These are phyloP conservation scores for Cistogaster globosa DNA, from an alignment of 2,888 invertebrate genomes.

Conservation along the genomic window DNA sequence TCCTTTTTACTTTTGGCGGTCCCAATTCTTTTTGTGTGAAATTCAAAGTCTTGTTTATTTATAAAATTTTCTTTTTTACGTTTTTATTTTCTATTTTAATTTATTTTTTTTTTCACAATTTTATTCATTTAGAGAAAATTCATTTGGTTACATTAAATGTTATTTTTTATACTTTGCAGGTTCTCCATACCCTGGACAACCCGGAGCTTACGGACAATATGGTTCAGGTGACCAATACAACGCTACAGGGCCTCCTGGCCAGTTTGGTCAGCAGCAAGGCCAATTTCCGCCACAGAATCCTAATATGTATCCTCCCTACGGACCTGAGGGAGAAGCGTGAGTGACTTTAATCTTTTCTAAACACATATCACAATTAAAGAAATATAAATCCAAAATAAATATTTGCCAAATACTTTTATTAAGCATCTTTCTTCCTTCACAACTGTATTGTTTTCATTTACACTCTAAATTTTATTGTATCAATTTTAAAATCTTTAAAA, in stretches of 20 bases:
- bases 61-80: slow-evolving; percentile 54
- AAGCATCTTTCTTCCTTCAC: background rate
- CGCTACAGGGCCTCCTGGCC: slow-evolving; percentile 84
- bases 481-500: background rate
- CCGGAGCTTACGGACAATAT: slow-evolving; percentile 87
- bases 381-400: slow-evolving; percentile 13
- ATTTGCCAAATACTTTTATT: background rate
- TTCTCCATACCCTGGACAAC: slow-evolving; percentile 86
- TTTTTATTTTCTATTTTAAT: slow-evolving; percentile 31
- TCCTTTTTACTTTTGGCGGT: slow-evolving; percentile 7
- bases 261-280: slow-evolving; percentile 85
- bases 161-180: slow-evolving; percentile 74
- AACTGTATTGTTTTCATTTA: slow-evolving; percentile 68
- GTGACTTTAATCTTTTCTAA: slow-evolving; percentile 74
- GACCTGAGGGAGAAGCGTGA: slow-evolving; percentile 88
- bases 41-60: slow-evolving; percentile 5
- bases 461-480: background rate
- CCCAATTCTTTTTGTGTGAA: slow-evolving; percentile 5
- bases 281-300: slow-evolving; percentile 88
- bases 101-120: background rate
- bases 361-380: slow-evolving; percentile 40
- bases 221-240: slow-evolving; percentile 86
- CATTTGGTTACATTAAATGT: background rate
- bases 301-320: slow-evolving; percentile 91
- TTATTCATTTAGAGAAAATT: background rate